Evolutionary conservation across 2,797 vertebrate species (phyloP).

Genomic region (Naso thynnoides): DNA sequence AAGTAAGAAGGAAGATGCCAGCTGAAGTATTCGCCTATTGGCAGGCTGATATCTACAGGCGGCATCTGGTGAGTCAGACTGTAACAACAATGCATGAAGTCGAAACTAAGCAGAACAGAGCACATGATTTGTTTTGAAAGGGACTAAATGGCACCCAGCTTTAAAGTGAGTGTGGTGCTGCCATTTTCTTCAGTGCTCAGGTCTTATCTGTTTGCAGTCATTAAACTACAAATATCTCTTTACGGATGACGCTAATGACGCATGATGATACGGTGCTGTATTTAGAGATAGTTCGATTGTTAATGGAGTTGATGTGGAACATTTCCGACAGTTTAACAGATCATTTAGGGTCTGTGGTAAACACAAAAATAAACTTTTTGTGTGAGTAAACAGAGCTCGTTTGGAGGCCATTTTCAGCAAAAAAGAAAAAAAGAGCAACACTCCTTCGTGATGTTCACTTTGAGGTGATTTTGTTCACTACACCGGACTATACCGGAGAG

Average conservation of each 20-base stretch:
- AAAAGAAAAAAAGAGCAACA: background rate
- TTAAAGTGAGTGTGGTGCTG: constrained; percentile 23
- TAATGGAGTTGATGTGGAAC: background rate
- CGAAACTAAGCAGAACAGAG: constrained; percentile 2
- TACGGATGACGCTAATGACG: constrained; percentile 38
- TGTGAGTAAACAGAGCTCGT: background rate
- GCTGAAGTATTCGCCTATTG: no score
- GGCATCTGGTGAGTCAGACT: no score
- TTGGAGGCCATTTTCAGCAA: background rate
- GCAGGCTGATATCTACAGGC: no score
- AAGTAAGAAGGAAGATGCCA: no score
- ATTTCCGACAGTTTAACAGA: background rate
- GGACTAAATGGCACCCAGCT: background rate
- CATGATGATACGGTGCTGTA: constrained; percentile 9
- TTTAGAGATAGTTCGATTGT: constrained; percentile 14
- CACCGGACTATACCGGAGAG: background rate
- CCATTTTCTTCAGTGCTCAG: constrained; percentile 24
- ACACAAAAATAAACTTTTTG: background rate
- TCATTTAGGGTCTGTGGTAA: background rate
- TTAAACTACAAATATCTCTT: constrained; percentile 38
- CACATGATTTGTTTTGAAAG: constrained; percentile 6
- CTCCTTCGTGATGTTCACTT: background rate
- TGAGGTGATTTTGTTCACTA: constrained; percentile 10
- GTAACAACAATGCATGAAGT: background rate
- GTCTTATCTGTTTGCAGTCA: constrained; percentile 19